phyloP scores from a whole-genome alignment of 2,888 invertebrate genomes.

The Noctua pronuba region DNA sequence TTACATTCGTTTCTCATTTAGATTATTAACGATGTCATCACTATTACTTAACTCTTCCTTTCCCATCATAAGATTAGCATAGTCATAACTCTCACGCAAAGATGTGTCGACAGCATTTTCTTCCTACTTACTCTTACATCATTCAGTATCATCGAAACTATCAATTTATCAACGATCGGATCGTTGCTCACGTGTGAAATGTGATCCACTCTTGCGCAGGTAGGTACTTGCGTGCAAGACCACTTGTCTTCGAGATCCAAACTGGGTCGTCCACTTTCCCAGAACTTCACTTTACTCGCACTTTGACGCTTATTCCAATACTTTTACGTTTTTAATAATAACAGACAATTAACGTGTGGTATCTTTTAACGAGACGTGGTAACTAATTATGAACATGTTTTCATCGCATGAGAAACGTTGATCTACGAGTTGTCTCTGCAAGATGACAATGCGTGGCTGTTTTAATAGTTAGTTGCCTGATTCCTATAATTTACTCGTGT shows the following conservation, averaged over 20 bases:
- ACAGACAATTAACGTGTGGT: slow-evolving; percentile 7
- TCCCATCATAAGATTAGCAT: not conserved
- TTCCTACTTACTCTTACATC: slow-evolving; percentile 28
- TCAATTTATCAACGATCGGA: slow-evolving; percentile 47
- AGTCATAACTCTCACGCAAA: slow-evolving; percentile 21
- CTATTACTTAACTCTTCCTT: slow-evolving; percentile 25
- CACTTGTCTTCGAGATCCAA: slow-evolving; percentile 42
- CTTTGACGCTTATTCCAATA: slow-evolving; percentile 43
- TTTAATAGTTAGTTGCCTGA: not conserved
- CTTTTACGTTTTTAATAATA: slow-evolving; percentile 27
- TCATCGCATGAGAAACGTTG: slow-evolving; percentile 13
- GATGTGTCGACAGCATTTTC: not conserved
- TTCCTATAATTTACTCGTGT: not conserved
- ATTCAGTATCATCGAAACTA: slow-evolving; percentile 34
- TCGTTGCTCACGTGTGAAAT: slow-evolving; percentile 32
- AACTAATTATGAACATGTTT: slow-evolving; percentile 15
- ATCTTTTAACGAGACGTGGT: slow-evolving; percentile 5
- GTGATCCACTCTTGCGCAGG: slow-evolving; percentile 15
- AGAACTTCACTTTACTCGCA: slow-evolving; percentile 54
- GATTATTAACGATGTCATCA: slow-evolving; percentile 6
- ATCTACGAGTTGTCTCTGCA: not conserved
- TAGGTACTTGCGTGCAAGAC: slow-evolving; percentile 49
- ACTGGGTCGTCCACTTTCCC: slow-evolving; percentile 68
- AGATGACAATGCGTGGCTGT: slow-evolving; percentile 5
- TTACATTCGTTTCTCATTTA: not conserved